Conservation (phyloP, 2,113 vertebrate species). For the Alouatta palliata region DNA sequence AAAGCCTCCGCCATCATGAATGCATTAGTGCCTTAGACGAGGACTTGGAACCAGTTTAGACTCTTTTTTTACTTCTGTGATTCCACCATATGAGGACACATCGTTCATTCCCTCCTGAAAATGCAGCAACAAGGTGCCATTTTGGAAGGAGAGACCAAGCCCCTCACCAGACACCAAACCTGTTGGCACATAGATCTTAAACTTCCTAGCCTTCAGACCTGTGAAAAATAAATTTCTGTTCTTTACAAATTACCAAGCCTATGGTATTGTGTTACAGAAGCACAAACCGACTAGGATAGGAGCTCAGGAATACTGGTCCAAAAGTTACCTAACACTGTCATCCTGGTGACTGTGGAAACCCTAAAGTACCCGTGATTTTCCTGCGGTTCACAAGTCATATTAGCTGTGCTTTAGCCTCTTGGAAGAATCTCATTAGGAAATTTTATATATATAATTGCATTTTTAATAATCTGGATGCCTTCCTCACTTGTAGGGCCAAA, state of each 20-base stretch:
- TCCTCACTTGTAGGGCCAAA: background rate
- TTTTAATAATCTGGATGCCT: slow-evolving; percentile 17
- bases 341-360: background rate
- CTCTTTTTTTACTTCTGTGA: background rate
- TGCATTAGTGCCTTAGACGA: background rate
- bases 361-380: background rate
- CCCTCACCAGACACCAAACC: background rate
- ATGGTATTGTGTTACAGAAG: background rate
- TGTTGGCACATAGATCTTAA: background rate
- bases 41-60: background rate
- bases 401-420: background rate
- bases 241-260: background rate
- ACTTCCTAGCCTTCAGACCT: background rate
- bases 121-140: background rate
- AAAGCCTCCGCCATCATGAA: background rate
- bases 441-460: background rate
- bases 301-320: slow-evolving; percentile 2
- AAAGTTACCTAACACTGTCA: background rate
- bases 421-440: background rate
- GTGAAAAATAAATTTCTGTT: background rate
- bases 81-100: background rate
- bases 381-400: background rate
- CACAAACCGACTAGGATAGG: background rate
- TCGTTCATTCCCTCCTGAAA: background rate
- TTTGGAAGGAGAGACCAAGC: background rate